Conservation (phyloP, 2,113 vertebrate species). For the Brachirus orientalis region DNA sequence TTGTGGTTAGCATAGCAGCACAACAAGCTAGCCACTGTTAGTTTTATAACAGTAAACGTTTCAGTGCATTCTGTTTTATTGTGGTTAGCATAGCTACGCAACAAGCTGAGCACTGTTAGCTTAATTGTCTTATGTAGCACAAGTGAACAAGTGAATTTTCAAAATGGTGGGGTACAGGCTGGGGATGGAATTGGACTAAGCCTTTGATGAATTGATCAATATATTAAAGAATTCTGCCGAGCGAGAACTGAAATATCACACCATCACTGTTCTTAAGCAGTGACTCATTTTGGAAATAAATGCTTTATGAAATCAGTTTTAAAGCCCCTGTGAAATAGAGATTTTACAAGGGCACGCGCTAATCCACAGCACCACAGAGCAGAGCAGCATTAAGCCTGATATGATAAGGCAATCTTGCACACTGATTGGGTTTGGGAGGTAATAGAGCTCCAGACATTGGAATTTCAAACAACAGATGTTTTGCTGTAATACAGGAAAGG, state of each 20-base stretch:
- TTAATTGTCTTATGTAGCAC: too few relatives aligned
- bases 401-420: slow-evolving; percentile 69
- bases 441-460: slow-evolving; percentile 65
- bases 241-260: slow-evolving; percentile 28
- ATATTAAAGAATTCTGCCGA: slow-evolving; percentile 23
- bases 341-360: slow-evolving; percentile 60
- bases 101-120: too few relatives aligned
- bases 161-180: too few relatives aligned
- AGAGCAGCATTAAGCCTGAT: slow-evolving; percentile 56
- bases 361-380: slow-evolving; percentile 40
- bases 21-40: too few relatives aligned
- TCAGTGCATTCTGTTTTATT: too few relatives aligned
- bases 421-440: slow-evolving; percentile 75
- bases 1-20: too few relatives aligned
- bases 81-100: too few relatives aligned
- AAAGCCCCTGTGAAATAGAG: slow-evolving; percentile 46
- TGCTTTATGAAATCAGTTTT: slow-evolving; percentile 64
- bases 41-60: too few relatives aligned
- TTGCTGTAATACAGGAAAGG: slow-evolving; percentile 63
- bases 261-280: slow-evolving; percentile 25
- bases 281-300: slow-evolving; percentile 59
- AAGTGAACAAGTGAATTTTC: too few relatives aligned
- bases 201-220: background rate
- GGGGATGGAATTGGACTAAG: too few relatives aligned
- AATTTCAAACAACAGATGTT: slow-evolving; percentile 74